Conservation (phyloP, 2,888 invertebrate species). For the Chaitophorus viminalis region DNA sequence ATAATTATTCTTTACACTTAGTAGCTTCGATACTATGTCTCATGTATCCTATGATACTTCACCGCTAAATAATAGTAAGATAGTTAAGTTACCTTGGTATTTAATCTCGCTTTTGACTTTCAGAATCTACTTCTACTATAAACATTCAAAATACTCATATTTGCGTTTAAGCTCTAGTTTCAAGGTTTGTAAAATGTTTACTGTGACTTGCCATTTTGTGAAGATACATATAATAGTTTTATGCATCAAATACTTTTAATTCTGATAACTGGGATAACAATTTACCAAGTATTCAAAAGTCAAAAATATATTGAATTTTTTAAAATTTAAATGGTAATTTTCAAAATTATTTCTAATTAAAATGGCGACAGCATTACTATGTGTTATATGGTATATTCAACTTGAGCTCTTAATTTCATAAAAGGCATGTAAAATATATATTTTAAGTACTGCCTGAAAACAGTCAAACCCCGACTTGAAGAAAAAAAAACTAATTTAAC, state of each 20-base stretch:
- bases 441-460: neutral
- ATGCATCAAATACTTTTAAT: too few relatives aligned
- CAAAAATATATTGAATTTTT: too few relatives aligned
- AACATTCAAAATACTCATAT: neutral
- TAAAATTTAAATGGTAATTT: too few relatives aligned
- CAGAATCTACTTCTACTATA: neutral
- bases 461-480: neutral
- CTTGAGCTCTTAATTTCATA: neutral
- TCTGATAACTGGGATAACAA: neutral
- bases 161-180: neutral
- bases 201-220: neutral
- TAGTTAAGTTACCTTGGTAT: neutral
- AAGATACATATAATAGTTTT: neutral
- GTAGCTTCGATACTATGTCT: too few relatives aligned
- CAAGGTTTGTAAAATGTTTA: neutral
- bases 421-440: slow-evolving; percentile 13
- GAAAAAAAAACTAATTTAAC: too few relatives aligned
- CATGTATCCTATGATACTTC: too few relatives aligned
- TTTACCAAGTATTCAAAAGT: too few relatives aligned
- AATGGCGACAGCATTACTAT: too few relatives aligned
- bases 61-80: too few relatives aligned
- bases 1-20: too few relatives aligned
- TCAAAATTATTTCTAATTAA: too few relatives aligned
- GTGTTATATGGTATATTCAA: neutral
- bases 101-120: neutral